These are phyloP conservation scores for Muricea muricata DNA, from an alignment of 92 coral and sea anemone species.

Conservation along the genomic window DNA sequence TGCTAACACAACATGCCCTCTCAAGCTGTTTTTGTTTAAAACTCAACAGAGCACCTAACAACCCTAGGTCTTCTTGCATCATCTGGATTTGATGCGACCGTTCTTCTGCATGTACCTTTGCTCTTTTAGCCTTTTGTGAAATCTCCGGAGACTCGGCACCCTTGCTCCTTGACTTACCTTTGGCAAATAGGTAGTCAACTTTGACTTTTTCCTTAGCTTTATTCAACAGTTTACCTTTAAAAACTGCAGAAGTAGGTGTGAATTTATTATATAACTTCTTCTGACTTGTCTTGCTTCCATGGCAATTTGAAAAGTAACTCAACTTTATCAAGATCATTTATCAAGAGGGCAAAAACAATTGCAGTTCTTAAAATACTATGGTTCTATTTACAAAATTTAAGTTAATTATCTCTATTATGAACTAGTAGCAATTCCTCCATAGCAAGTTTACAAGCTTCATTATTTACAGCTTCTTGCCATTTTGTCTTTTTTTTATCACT, in stretches of 20 bases:
- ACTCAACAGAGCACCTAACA: constrained; percentile 41
- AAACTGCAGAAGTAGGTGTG: neutral
- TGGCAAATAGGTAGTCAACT: constrained; percentile 45
- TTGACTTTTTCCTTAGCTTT: constrained; percentile 31
- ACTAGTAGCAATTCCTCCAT: constrained; percentile 32
- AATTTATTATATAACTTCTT: neutral
- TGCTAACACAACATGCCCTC: constrained; percentile 39
- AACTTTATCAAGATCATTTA: neutral
- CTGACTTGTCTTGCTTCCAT: too few species aligned
- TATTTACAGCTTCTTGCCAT: constrained; percentile 44
- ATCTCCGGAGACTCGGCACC: constrained; percentile 29
- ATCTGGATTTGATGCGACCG: constrained; percentile 53
- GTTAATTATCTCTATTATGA: constrained; percentile 34
- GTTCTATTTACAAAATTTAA: neutral
- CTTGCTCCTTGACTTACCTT: constrained; percentile 57
- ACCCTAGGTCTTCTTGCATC: constrained; percentile 55
- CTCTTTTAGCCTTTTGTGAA: constrained; percentile 24
- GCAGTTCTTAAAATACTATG: neutral
- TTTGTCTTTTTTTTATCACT: constrained; percentile 20
- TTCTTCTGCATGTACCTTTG: constrained; percentile 54
- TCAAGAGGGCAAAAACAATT: neutral
- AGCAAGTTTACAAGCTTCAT: constrained; percentile 47
- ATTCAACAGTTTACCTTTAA: constrained; percentile 14
- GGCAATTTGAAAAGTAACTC: neutral
- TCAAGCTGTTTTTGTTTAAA: constrained; percentile 54